Percentiles rank a stretch among this genome's conserved stretches.
These are phyloP conservation scores for Dolichomitus sp. DNA, from an alignment of 2,888 invertebrate species.

Conservation along the genomic window DNA sequence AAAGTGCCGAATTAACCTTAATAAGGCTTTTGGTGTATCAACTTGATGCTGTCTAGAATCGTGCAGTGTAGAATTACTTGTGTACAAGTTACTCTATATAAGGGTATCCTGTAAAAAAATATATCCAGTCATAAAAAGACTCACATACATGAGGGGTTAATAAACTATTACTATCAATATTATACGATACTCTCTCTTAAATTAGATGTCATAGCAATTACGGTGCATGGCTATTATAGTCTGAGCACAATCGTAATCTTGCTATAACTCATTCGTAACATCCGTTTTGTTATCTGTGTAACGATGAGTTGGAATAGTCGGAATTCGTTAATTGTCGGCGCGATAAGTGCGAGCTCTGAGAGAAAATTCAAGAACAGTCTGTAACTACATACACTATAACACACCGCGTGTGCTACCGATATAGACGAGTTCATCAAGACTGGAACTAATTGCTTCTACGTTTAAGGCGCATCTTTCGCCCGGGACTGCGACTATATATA, in stretches of 20 bases:
- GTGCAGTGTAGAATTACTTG: too few relatives aligned
- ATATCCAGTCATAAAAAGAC: too few relatives aligned
- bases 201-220: neutral
- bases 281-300: constrained; percentile 43
- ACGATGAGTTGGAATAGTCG: constrained; percentile 28
- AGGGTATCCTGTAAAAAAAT: too few relatives aligned
- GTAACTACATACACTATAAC: constrained; percentile 15
- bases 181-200: neutral
- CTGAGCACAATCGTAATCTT: neutral
- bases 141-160: too few relatives aligned
- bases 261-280: constrained; percentile 23
- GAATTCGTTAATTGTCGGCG: constrained; percentile 57
- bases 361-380: constrained; percentile 53
- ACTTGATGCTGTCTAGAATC: too few relatives aligned
- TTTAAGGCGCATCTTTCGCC: constrained; percentile 39
- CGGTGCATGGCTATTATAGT: neutral
- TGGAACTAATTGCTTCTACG: constrained; percentile 55
- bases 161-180: too few relatives aligned
- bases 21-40: too few relatives aligned
- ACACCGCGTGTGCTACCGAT: constrained; percentile 34
- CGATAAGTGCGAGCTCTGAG: constrained; percentile 35
- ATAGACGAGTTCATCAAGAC: constrained; percentile 58
- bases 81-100: too few relatives aligned
- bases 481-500: constrained; percentile 35
- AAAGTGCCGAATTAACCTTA: too few relatives aligned